Base-by-base conservation (phyloP, 2,797 vertebrate species). In the Schizothorax lantsangensis region DNA sequence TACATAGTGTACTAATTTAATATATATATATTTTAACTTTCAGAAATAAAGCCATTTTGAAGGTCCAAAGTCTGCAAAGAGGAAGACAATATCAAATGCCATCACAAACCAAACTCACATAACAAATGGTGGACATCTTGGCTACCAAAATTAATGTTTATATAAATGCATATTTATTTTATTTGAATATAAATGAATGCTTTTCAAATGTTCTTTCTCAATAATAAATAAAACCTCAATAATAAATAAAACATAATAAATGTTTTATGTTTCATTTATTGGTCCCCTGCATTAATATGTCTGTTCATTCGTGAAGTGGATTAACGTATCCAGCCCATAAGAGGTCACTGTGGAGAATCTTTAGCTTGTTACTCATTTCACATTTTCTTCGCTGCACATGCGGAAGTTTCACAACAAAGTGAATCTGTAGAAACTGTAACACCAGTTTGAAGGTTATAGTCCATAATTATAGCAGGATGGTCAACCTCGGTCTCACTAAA, bases 401-500 rank as follows among this genome's bases (percentile, higher is more conserved):
- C 90, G 91, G 92, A 93, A 91, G 84, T 82, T 81, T 26, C 40
- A 85, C 62, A 86, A 78, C 73, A 64, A 47, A 59, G 19, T 2
- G 14, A 6, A 23, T 30, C 12, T 57, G 57, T 12, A 21, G 4
- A 74, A 10, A 17, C 6, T 1, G 66, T 66, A 0, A 75, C 5
- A 54, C 0, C 47, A 30, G 1, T 26, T 66, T 49, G 10, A 9
- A 40, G 62, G 26, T 78, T 78, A 36, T 52, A 57, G 21, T 17
- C 82, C 2, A 59, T 15, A 69, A 11, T 36, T 83, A 0, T 19
- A 5, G 6, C 33, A 23, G 33, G 14, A 96, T 96, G 95, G 95
- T 95, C 0, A 95, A 95, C 30, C 4, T 96, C 36, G 95, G 95
- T 9, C 80, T 96, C 6, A 92, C 79, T 1, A 94, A 88, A 90